Evolutionary conservation across 1,140 invertebrate species (phyloP).

Genomic region (Temnothorax curvispinosus): DNA sequence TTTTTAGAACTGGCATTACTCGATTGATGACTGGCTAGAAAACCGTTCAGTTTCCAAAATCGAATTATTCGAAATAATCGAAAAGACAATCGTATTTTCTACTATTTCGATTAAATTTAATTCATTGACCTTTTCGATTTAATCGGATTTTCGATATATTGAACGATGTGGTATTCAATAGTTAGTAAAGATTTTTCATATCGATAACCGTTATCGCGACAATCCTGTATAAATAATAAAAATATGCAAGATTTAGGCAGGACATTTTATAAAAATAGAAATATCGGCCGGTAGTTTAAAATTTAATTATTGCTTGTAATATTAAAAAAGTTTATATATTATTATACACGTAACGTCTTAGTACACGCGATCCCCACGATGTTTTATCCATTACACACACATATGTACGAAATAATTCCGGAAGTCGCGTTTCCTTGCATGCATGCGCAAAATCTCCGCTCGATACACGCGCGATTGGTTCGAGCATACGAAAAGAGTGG

Average conservation of each 20-base stretch:
- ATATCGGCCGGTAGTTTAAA: background rate
- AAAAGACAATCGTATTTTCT: conserved; percentile 50
- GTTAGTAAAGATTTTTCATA: conserved; percentile 11
- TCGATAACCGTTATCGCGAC: conserved; percentile 32
- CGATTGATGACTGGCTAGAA: background rate
- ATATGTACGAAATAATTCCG: background rate
- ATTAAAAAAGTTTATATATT: background rate
- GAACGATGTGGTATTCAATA: conserved; percentile 24
- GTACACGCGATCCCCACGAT: background rate
- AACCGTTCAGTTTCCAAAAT: conserved; percentile 32
- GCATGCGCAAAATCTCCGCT: background rate
- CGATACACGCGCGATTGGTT: background rate
- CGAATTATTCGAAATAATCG: conserved; percentile 53
- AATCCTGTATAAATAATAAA: conserved; percentile 35
- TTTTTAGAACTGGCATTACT: background rate
- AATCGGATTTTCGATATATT: conserved; percentile 50
- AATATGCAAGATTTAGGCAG: background rate
- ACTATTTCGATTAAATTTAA: conserved; percentile 53
- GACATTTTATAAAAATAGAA: conserved; percentile 16
- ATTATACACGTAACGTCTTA: background rate
- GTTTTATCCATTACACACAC: background rate
- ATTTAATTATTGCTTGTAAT: background rate
- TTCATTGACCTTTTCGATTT: conserved; percentile 50
- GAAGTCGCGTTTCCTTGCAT: background rate
- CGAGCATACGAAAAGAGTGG: background rate